Evolutionary conservation across 2,888 invertebrate species (phyloP).

Genomic region (Camptogramma bilineatum): DNA sequence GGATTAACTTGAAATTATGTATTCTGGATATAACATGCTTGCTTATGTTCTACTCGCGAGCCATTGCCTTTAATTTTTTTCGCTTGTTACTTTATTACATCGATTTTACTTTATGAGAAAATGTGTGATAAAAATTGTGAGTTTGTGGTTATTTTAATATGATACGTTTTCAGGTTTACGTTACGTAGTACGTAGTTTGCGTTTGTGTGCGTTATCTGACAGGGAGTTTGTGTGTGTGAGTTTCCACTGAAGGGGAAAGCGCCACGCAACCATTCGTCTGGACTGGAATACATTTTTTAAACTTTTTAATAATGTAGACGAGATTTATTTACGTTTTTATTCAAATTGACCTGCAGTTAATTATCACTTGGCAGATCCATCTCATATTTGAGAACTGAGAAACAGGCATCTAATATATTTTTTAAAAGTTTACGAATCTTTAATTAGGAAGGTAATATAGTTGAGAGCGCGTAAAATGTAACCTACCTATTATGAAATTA

Average conservation of each 20-base stretch:
- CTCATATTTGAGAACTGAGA: background rate
- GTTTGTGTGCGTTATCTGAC: constrained; percentile 43
- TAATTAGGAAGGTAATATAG: no score
- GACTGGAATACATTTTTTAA: constrained; percentile 72
- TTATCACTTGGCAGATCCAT: background rate
- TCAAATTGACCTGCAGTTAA: background rate
- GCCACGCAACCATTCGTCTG: constrained; percentile 39
- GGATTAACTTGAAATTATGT: constrained; percentile 57
- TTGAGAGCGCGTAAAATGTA: background rate
- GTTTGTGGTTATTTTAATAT: constrained; percentile 5
- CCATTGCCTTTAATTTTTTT: constrained; percentile 24
- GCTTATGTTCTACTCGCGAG: constrained; percentile 16
- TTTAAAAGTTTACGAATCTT: no score
- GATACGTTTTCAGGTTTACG: constrained; percentile 6
- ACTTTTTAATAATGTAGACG: background rate
- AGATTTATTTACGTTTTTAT: background rate
- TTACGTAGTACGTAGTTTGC: constrained; percentile 20
- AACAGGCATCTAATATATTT: no score
- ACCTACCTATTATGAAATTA: background rate
- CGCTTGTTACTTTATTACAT: background rate
- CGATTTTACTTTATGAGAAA: constrained; percentile 1
- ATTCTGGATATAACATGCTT: constrained; percentile 31
- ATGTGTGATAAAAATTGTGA: background rate
- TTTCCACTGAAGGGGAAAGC: constrained; percentile 73
- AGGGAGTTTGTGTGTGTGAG: constrained; percentile 58